phyloP scores from a whole-genome alignment of 2,888 invertebrate genomes.

The Didymodactylos carnosus region DNA sequence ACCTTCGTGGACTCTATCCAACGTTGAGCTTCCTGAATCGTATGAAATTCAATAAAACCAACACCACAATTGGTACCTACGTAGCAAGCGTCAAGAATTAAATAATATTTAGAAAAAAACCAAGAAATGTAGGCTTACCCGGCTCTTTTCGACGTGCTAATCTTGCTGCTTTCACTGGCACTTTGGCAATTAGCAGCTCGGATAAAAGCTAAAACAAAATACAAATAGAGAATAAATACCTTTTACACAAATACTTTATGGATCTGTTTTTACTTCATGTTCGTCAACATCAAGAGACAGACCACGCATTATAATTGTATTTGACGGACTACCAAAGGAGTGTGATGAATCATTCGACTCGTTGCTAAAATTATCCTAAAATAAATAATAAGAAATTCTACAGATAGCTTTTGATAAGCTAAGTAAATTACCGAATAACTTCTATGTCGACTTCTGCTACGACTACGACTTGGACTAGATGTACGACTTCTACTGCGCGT shows the following conservation, averaged over 20 bases:
- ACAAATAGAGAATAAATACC: background rate
- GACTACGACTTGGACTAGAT: background rate
- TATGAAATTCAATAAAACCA: constrained; percentile 80
- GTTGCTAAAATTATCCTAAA: no score
- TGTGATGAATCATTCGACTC: no score
- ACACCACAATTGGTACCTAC: constrained; percentile 66
- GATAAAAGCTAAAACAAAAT: constrained; percentile 46
- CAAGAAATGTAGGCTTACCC: constrained; percentile 40
- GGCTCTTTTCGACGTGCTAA: constrained; percentile 62
- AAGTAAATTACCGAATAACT: background rate
- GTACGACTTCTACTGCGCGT: background rate
- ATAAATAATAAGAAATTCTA: no score
- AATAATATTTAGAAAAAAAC: background rate
- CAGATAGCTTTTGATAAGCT: no score
- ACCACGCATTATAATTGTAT: background rate
- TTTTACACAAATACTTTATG: background rate
- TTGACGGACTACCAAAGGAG: background rate
- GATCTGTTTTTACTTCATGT: background rate
- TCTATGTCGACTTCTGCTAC: background rate
- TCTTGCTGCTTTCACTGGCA: constrained; percentile 58
- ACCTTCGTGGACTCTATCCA: constrained; percentile 83
- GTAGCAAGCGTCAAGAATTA: constrained; percentile 15
- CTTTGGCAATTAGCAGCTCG: constrained; percentile 51
- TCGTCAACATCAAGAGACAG: background rate
- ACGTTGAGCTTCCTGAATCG: constrained; percentile 61